Evolutionary conservation across 2,888 invertebrate genomes (phyloP), one percentile per base, ranked within the genome.

Genomic region (Tetropium fuscum): DNA sequence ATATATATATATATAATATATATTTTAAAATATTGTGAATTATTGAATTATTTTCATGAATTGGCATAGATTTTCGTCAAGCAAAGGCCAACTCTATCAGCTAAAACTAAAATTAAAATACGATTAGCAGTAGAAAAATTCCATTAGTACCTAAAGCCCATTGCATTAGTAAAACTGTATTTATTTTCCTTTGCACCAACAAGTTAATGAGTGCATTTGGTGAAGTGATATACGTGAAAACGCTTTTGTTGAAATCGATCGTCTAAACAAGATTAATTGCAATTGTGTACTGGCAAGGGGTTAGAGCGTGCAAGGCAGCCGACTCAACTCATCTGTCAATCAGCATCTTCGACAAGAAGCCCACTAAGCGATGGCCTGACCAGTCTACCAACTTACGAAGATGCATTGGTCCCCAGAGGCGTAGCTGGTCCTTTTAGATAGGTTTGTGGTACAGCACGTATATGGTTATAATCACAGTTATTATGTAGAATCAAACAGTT

Each of bases 211-310:
- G 22, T 48, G 48, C 48, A 48, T 48, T 44, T 5, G 48, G n/a
- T 34, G 48, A 48, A 34, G 48, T 48, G 47, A 47, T 47, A 47
- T 38, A 40, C 51, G 40, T 44, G 44, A 20, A 44, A 55, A 47
- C 36, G 19, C 38, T 36, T 22, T 18, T 36, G 41, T 36, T 38
- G 27, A 25, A 44, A 55, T 55, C 55, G 55, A 55, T 55, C 53
- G 32, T 34, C 27, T 38, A 38, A 40, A 56, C 56, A 56, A 56
- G 56, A 56, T 56, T 56, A 56, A 56, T 56, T 56, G 48, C 56
- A 30, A 48, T 15, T 53, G 44, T 41, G 41, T 43, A 22, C 4
- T n/a, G 43, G 27, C n/a, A 34, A 43, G 53, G 41, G 53, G 48
- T 34, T 16, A 36, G 36, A 34, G 48, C 34, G 22, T 20, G 48